A percentile compares a stretch with the other conserved stretches of the same genome.
phyloP scores from a whole-genome alignment of 2,113 vertebrate genomes.

The Nycticebus coucang region DNA sequence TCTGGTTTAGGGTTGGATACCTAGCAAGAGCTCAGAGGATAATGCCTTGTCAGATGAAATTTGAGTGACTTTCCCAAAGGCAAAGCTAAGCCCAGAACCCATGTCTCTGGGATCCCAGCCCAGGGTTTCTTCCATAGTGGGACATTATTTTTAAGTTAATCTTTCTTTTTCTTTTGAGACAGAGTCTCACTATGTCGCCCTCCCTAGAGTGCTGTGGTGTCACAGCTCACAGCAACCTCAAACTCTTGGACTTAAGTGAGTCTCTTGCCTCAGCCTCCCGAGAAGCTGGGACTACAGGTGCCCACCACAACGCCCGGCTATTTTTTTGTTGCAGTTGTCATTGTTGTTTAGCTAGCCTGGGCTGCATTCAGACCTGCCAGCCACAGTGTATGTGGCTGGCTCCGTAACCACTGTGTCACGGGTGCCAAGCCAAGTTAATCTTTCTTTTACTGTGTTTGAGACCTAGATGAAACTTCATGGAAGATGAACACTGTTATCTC shows the following conservation, averaged over 20 bases:
- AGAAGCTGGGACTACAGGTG: no score
- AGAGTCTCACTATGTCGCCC: no score
- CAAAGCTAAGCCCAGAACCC: not conserved
- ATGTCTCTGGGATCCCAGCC: not conserved
- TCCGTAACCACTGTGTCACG: no score
- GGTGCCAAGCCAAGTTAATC: not conserved
- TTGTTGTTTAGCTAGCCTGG: no score
- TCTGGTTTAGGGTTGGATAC: not conserved
- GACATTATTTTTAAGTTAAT: conserved; percentile 1
- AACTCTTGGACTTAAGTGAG: no score
- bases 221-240: no score
- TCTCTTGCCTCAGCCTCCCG: no score
- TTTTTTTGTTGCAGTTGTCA: no score
- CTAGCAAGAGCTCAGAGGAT: not conserved
- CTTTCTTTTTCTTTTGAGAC: conserved; percentile 12
- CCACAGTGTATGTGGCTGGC: no score
- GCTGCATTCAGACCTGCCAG: no score
- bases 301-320: no score
- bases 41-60: not conserved
- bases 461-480: not conserved
- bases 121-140: not conserved
- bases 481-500: not conserved
- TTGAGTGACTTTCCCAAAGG: not conserved
- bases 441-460: conserved; percentile 9
- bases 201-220: no score